Percentiles rank a stretch among this genome's conserved stretches.
Evolutionary conservation across 2,888 invertebrate species (phyloP).

Genomic region (Thecocarcelia acutangulata): DNA sequence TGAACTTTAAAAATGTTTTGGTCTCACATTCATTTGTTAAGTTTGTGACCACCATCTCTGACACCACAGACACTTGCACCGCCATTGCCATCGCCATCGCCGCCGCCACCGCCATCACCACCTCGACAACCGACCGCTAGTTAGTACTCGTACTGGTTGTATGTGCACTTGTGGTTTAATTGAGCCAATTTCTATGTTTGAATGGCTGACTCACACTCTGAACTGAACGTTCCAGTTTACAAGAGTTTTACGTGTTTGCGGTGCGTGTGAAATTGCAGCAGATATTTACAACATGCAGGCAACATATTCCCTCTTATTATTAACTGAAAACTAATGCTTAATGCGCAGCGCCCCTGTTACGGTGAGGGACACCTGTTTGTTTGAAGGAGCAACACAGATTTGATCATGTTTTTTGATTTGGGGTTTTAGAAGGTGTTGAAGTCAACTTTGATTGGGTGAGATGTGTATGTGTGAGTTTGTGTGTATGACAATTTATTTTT

Average conservation of each 20-base stretch:
- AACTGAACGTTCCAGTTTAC: slow-evolving; percentile 56
- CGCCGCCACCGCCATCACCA: neutral
- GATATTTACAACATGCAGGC: slow-evolving; percentile 59
- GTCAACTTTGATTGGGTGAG: slow-evolving; percentile 50
- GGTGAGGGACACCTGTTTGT: neutral
- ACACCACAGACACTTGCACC: neutral
- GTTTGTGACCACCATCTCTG: slow-evolving; percentile 11
- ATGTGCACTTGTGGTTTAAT: slow-evolving; percentile 55
- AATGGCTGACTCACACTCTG: slow-evolving; percentile 7
- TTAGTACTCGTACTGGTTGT: slow-evolving; percentile 13
- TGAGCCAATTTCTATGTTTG: slow-evolving; percentile 53
- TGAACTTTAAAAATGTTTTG: slow-evolving; percentile 57
- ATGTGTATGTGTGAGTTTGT: neutral
- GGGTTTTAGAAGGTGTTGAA: slow-evolving; percentile 52
- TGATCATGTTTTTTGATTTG: slow-evolving; percentile 57
- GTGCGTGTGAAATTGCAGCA: slow-evolving; percentile 65
- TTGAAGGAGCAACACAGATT: neutral
- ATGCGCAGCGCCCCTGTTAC: slow-evolving; percentile 16
- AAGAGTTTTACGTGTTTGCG: slow-evolving; percentile 67
- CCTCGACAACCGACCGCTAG: neutral
- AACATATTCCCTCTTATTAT: slow-evolving; percentile 58
- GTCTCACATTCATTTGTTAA: slow-evolving; percentile 38
- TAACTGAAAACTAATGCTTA: slow-evolving; percentile 48
- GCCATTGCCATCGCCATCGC: neutral
- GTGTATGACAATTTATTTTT: neutral